Evolutionary conservation across 2,888 invertebrate species (phyloP).

Genomic region (Mamestra brassicae): DNA sequence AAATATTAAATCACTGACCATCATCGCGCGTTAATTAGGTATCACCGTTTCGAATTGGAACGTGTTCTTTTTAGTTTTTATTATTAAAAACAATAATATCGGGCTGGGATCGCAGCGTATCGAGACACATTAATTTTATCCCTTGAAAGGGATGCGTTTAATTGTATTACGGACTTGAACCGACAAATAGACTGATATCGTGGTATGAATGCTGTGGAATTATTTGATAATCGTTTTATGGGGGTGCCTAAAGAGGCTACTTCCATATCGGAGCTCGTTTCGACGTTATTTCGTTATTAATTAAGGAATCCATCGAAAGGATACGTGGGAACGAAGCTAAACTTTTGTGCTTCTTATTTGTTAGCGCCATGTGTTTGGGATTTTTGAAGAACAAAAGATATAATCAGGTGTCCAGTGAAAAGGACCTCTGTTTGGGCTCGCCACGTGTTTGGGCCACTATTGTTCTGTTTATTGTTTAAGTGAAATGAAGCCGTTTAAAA

Average conservation of each 20-base stretch:
- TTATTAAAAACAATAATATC: slow-evolving; percentile 73
- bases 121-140: slow-evolving; percentile 76
- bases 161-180: slow-evolving; percentile 83
- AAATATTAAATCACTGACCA: slow-evolving; percentile 63
- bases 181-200: slow-evolving; percentile 81
- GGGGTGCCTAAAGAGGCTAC: slow-evolving; percentile 85
- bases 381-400: slow-evolving; percentile 81
- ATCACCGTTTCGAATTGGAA: slow-evolving; percentile 72
- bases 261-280: slow-evolving; percentile 83
- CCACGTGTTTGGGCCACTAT: slow-evolving; percentile 82
- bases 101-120: slow-evolving; percentile 72
- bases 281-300: slow-evolving; percentile 85
- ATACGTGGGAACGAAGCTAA: slow-evolving; percentile 85
- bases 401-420: slow-evolving; percentile 80
- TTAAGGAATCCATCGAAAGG: slow-evolving; percentile 83
- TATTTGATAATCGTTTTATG: slow-evolving; percentile 90
- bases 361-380: slow-evolving; percentile 83
- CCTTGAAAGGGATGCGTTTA: slow-evolving; percentile 82
- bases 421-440: slow-evolving; percentile 72
- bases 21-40: slow-evolving; percentile 56
- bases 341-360: slow-evolving; percentile 74
- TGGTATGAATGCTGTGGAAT: slow-evolving; percentile 80
- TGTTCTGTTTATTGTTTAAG: slow-evolving; percentile 78
- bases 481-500: slow-evolving; percentile 69
- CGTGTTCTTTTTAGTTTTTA: slow-evolving; percentile 69